Evolutionary conservation across 30 jellyfish, hydroid and myxozoan genomes (phyloP), one percentile per base, ranked within the genome.

Genomic region (Turritopsis rubra): DNA sequence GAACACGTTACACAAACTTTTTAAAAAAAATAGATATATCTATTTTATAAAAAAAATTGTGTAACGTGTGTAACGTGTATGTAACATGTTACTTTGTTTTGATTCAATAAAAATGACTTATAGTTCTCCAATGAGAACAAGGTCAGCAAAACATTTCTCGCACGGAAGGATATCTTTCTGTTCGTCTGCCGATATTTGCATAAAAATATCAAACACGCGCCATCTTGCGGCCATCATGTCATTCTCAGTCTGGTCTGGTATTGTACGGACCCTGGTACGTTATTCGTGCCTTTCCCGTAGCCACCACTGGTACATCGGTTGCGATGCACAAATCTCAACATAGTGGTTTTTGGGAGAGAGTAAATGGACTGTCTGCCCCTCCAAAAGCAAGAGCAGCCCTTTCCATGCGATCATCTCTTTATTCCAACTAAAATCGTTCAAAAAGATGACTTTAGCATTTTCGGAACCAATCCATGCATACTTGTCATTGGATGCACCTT

Each of bases 361-460:
- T 65, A 85, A 31, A 88, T 85, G 93, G 0, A 85, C 85, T 0
- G 81, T 30, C 73, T 85, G 74, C 71, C 93, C 85, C 65, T 85
- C 88, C 24, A 85, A 60, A 0, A 79, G 79, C 0, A 85, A 41
- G 16, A 78, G 89, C 68, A 79, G 52, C 25, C 77, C 79, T 30
- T 85, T 65, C 89, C 93, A 79, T 0, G 89, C 52, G 0, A 85
- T 79, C 70, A 60, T 41, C 29, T 79, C 93, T 29, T 83, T 21
- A 0, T 79, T 75, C 88, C 88, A 85, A 20, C 93, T 27, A 52
- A 85, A 85, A 31, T 85, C 83, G 68, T 85, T 85, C 0, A 85
- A 52, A 75, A 85, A 85, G 60, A 83, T 83, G 66, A 83, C 86
- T 76, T 52, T 79, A 18, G 79, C 52, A 52, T 54, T 60, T 26